Evolutionary conservation across 2,113 vertebrate species (phyloP).

Genomic region (Otus sunia): DNA sequence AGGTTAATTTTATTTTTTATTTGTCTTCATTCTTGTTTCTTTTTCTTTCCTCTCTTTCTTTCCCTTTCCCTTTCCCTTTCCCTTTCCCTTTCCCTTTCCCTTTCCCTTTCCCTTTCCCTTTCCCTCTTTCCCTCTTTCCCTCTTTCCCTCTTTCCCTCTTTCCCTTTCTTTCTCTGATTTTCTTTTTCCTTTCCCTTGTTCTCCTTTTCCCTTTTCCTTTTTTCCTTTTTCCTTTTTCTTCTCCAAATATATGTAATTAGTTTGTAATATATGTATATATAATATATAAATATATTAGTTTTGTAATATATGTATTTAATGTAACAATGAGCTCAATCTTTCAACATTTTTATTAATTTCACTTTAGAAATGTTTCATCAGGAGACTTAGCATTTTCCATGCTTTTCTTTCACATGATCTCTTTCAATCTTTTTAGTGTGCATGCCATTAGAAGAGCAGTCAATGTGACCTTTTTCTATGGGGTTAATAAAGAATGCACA

Average conservation of each 20-base stretch:
- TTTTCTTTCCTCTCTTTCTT: background rate
- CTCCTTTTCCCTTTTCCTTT: background rate
- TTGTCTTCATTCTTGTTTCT: background rate
- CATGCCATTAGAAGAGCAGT: conserved; percentile 61
- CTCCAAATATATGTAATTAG: background rate
- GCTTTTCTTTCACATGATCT: conserved; percentile 22
- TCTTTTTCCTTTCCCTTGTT: no score
- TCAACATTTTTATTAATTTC: background rate
- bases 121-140: background rate
- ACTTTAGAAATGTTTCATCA: background rate
- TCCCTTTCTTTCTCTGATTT: background rate
- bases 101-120: background rate
- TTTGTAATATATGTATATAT: no score
- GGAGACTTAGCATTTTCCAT: background rate
- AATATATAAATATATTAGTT: no score
- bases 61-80: background rate
- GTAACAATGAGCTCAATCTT: background rate
- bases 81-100: no score
- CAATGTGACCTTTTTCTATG: conserved; percentile 56
- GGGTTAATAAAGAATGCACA: conserved; percentile 76
- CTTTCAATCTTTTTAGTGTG: conserved; percentile 35
- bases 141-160: no score
- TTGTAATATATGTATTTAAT: background rate
- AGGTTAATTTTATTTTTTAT: background rate
- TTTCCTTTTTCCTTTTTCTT: background rate